Evolutionary conservation across 2,888 invertebrate species (phyloP), one percentile per base, ranked within the genome.

Genomic region (Spilarctia lutea): DNA sequence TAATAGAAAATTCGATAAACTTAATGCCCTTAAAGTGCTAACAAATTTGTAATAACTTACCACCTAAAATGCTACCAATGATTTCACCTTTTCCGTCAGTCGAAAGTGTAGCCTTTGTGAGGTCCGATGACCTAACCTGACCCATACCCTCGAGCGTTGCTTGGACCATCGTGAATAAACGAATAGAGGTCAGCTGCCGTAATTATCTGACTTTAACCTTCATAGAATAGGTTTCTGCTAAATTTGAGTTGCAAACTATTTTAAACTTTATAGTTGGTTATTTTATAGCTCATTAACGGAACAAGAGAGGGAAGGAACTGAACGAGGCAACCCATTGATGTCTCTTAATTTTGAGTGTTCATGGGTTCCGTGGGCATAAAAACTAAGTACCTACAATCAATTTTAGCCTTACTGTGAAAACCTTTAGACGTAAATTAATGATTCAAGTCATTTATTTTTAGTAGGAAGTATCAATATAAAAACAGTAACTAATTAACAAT

Each of bases 41-140:
- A 42, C 56, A 70, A 73, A 76, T 27, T 24, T 56, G 30, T 69
- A 60, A 71, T 79, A 77, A 77, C 69, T 67, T 74, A 63, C 42
- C 70, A 42, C 18, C 74, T 75, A 75, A 75, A 78, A 74, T 76
- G 75, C 79, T 82, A 76, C 79, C 60, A 75, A 63, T 24, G 68
- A 74, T 75, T 73, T 74, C 52, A 67, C 69, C 65, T 67, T 68
- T 68, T 30, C 60, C 73, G 68, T 16, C 78, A 68, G 70, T 76
- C 74, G 56, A 65, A 35, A 75, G 63, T 27, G 68, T 27, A n/a
- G 81, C 78, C 76, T 72, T 30, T 13, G 13, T 72, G 72, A 45
- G 78, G 63, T 76, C 78, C 66, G 68, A 77, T 75, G 81, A 81
- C 85, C 83, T 70, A 66, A 63, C 56, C 67, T 76, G 78, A 81